Evolutionary conservation across 2,113 vertebrate genomes (phyloP), one percentile per base, ranked within the genome.

Genomic region (Struthio camelus): DNA sequence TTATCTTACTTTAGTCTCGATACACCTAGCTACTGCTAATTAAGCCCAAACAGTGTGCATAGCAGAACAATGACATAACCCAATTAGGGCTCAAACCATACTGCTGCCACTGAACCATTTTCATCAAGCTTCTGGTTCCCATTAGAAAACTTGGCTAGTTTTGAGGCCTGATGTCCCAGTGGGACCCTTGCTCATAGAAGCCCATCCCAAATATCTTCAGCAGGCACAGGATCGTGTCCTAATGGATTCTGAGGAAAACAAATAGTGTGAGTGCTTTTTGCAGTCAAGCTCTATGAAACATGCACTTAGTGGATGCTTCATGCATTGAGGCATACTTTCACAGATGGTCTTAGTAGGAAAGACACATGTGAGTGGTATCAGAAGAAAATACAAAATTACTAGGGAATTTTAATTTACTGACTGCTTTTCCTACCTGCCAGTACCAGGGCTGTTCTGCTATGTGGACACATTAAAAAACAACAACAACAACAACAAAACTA

Each of bases 221-320:
- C 0, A 0, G 42, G 59, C 5, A 6, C 40, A 3, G 53, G 27
- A 4, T 13, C 1, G 2, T 1, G 34, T 12, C 13, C 6, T 8
- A 2, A 2, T 13, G 54, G 28, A 30, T 16, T 16, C 4, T 0
- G 36, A 32, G 40, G 61, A 62, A 12, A 11, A 50, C 11, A 12
- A 28, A 11, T 1, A 7, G 1, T 3, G 1, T 46, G 0, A 1
- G 14, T 5, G 27, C 22, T 3, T 2, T 30, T 19, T 38, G 62
- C 53, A 13, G 53, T 25, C 73, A 2, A 4, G 2, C 44, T 6
- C 54, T 1, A 0, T 1, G 28, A 16, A 30, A 9, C 12, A 14
- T 2, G 61, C 3, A 1, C 53, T 20, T 5, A 3, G 27, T 1
- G 0, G 2, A 5, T 7, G 24, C 24, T 38, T 11, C 46, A 4